phyloP scores from a whole-genome alignment of 2,888 invertebrate species.

The Mesodorylaimus sp. region DNA sequence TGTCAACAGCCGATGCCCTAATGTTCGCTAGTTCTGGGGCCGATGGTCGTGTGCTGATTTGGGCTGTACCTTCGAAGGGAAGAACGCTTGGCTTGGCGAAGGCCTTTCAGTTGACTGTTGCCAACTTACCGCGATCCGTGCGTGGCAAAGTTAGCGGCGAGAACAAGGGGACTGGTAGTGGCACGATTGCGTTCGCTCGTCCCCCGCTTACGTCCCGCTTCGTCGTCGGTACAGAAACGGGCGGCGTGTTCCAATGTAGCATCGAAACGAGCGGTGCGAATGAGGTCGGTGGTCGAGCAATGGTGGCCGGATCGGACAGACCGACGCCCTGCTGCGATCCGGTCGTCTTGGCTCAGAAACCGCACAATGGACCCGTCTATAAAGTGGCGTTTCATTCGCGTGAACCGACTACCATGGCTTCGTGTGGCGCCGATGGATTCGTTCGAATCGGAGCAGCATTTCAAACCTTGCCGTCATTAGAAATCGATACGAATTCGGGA shows the following conservation, averaged over 20 bases:
- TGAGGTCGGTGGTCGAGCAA: not conserved
- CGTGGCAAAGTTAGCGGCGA: not conserved
- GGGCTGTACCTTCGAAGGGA: not conserved
- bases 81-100: not conserved
- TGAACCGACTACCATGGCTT: not conserved
- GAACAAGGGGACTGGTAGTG: not conserved
- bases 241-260: constrained; percentile 7
- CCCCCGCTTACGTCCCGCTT: not conserved
- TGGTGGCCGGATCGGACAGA: not conserved
- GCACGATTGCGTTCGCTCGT: not conserved
- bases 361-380: constrained; percentile 7
- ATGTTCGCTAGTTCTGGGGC: too few relatives aligned
- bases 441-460: not conserved
- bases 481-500: not conserved
- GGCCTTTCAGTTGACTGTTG: not conserved
- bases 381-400: not conserved
- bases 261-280: not conserved
- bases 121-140: constrained; percentile 1
- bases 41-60: constrained; percentile 4
- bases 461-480: not conserved
- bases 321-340: not conserved
- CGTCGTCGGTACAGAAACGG: constrained; percentile 7
- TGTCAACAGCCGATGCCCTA: not conserved
- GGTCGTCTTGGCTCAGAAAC: not conserved
- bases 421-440: constrained; percentile 4